Conservation (phyloP, 2,797 vertebrate species). For the Cyclopterus lumpus region DNA sequence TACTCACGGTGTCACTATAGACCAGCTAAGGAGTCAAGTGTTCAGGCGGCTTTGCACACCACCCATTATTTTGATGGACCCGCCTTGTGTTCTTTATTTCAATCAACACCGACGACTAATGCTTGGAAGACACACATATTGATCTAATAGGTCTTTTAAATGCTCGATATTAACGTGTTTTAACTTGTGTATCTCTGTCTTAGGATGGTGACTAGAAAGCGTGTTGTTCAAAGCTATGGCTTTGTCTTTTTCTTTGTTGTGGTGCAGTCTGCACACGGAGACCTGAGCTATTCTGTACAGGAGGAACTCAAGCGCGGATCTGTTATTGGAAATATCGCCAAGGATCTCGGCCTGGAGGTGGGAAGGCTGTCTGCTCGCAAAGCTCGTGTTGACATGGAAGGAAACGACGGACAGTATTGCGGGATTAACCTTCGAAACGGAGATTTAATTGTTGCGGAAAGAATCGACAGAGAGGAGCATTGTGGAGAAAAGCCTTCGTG, state of each 20-base stretch:
- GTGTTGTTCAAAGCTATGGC: neutral
- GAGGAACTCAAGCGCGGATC: conserved; percentile 66
- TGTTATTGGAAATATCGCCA: conserved; percentile 69
- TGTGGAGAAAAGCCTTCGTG: conserved; percentile 71
- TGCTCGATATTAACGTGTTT: accelerated
- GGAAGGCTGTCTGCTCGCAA: conserved; percentile 46
- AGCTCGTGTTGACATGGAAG: conserved; percentile 55
- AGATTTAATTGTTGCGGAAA: no score
- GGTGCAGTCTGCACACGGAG: conserved; percentile 38
- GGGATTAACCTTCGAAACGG: no score
- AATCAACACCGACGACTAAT: neutral
- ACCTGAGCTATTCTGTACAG: conserved; percentile 47
- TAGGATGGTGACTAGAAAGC: neutral
- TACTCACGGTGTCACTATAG: conserved; percentile 66
- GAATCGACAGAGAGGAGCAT: conserved; percentile 72
- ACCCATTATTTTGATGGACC: conserved; percentile 4
- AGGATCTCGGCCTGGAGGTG: conserved; percentile 58
- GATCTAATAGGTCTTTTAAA: neutral
- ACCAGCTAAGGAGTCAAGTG: conserved; percentile 32
- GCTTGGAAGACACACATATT: neutral
- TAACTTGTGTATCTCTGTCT: accelerated
- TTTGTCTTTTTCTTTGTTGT: conserved; percentile 49
- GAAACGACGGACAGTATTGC: no score
- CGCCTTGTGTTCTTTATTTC: neutral
- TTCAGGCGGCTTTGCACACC: conserved; percentile 7